Evolutionary conservation across 2,888 invertebrate genomes (phyloP).

Genomic region (Deilephila porcellus): DNA sequence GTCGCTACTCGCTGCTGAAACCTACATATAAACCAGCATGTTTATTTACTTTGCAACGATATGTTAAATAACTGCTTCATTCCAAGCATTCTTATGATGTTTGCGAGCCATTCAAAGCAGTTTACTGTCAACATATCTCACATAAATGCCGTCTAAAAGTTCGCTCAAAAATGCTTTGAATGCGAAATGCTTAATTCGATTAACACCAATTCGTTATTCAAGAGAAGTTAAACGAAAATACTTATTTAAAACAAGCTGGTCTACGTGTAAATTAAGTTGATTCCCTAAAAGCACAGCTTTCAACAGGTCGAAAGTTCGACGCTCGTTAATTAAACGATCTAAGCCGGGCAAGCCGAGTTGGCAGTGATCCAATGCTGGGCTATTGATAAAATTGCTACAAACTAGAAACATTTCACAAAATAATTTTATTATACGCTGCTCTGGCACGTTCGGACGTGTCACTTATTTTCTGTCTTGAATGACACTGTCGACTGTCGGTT

Average conservation of each 20-base stretch:
- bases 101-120: background rate
- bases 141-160: background rate
- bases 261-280: constrained; percentile 70
- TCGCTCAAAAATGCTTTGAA: constrained; percentile 24
- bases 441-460: constrained; percentile 60
- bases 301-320: constrained; percentile 83
- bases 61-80: constrained; percentile 1
- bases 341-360: constrained; percentile 74
- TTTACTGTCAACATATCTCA: background rate
- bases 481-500: constrained; percentile 54
- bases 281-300: constrained; percentile 74
- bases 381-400: constrained; percentile 79
- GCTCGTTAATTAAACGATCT: constrained; percentile 83
- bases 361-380: constrained; percentile 68
- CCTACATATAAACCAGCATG: constrained; percentile 19
- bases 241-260: constrained; percentile 58
- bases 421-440: constrained; percentile 61
- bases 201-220: constrained; percentile 40
- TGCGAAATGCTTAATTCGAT: constrained; percentile 32
- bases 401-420: constrained; percentile 64
- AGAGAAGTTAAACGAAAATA: constrained; percentile 50
- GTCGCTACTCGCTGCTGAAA: constrained; percentile 35
- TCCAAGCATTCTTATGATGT: background rate
- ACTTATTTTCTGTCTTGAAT: constrained; percentile 56
- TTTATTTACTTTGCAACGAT: constrained; percentile 11